phyloP scores from a whole-genome alignment of 2,888 invertebrate genomes.

The Lasioglossum oenotherae region DNA sequence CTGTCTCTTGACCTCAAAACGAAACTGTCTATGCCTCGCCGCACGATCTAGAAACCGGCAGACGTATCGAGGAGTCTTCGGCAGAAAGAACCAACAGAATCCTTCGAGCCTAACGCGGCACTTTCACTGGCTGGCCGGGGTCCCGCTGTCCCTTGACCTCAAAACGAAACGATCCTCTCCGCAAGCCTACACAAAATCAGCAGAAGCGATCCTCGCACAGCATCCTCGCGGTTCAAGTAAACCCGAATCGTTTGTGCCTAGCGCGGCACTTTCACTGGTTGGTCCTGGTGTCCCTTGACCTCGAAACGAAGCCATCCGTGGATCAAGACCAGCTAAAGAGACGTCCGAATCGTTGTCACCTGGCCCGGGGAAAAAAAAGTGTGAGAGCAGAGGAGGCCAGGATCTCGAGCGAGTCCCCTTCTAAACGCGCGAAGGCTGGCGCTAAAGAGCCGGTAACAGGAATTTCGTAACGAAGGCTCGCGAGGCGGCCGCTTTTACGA shows the following conservation, averaged over 20 bases:
- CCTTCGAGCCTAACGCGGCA: neutral
- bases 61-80: neutral
- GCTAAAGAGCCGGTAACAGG: constrained; percentile 51
- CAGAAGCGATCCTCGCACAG: neutral
- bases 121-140: neutral
- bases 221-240: neutral
- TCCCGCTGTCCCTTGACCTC: neutral
- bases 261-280: neutral
- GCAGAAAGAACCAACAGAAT: neutral
- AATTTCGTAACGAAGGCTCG: constrained; percentile 69
- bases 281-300: neutral
- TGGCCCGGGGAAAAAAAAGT: neutral
- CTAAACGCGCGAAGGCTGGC: constrained; percentile 55
- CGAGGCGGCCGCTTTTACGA: constrained; percentile 61
- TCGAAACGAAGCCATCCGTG: neutral
- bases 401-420: constrained; percentile 26
- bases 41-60: neutral
- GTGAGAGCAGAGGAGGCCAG: neutral
- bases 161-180: neutral
- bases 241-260: neutral
- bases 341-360: neutral
- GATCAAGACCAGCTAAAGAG: neutral
- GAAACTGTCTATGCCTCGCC: neutral
- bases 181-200: neutral
- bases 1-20: constrained; percentile 18